Conservation (phyloP, 2,888 invertebrate species). For the Chrysodeixis includens region DNA sequence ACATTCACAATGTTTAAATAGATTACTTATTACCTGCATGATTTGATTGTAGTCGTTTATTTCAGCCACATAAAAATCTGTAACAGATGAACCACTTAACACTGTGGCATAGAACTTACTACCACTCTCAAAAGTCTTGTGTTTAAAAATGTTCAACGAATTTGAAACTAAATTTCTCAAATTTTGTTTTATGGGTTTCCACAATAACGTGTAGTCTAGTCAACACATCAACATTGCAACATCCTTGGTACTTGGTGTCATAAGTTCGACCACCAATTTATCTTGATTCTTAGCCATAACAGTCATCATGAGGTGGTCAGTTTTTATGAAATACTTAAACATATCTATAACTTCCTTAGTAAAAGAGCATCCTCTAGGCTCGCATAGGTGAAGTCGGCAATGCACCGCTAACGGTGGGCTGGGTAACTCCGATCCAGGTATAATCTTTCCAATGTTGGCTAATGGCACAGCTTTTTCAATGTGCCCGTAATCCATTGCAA, state of each 20-base stretch:
- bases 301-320: slow-evolving; percentile 24
- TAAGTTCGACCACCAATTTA: slow-evolving; percentile 36
- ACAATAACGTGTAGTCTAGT: slow-evolving; percentile 23
- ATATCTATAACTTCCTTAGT: slow-evolving; percentile 32
- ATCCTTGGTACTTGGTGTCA: slow-evolving; percentile 33
- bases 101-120: slow-evolving; percentile 35
- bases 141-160: background rate
- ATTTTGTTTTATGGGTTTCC: background rate
- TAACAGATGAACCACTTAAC: slow-evolving; percentile 27
- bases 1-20: slow-evolving; percentile 31
- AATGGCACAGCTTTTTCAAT: slow-evolving; percentile 22
- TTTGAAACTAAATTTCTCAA: slow-evolving; percentile 7
- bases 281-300: slow-evolving; percentile 14
- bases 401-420: slow-evolving; percentile 39
- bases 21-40: no score
- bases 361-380: slow-evolving; percentile 29
- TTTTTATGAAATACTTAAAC: slow-evolving; percentile 33
- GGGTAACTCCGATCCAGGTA: background rate
- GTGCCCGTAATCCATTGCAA: slow-evolving; percentile 51
- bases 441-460: slow-evolving; percentile 14
- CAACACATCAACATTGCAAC: slow-evolving; percentile 36
- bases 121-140: no score
- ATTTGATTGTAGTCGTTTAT: slow-evolving; percentile 34
- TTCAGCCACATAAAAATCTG: slow-evolving; percentile 47
- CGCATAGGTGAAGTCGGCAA: slow-evolving; percentile 41